Conservation (phyloP, 2,888 invertebrate species). For the Hypena proboscidalis region DNA sequence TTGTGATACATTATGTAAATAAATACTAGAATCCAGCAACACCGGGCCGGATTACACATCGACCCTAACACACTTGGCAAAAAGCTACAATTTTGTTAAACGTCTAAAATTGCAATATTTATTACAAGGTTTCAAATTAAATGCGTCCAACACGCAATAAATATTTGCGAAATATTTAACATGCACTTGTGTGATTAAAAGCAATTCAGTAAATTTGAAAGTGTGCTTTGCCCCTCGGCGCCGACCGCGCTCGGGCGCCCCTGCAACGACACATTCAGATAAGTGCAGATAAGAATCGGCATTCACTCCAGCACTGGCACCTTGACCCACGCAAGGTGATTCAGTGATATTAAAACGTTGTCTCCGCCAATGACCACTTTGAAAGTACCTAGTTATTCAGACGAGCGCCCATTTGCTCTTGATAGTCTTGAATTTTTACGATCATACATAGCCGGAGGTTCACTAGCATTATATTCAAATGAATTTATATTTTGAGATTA, state of each 20-base stretch:
- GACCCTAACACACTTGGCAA: conserved; percentile 12
- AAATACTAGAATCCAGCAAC: not conserved
- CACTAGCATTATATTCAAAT: conserved; percentile 20
- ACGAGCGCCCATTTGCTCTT: conserved; percentile 48
- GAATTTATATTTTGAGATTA: conserved; percentile 11
- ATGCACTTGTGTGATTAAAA: conserved; percentile 18
- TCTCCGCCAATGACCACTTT: conserved; percentile 74
- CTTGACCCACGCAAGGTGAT: conserved; percentile 83
- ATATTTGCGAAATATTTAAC: conserved; percentile 15
- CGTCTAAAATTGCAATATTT: conserved; percentile 1
- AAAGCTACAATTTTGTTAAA: conserved; percentile 4
- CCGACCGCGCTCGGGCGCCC: conserved; percentile 24
- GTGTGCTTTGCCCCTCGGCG: conserved; percentile 30
- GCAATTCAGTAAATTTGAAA: conserved; percentile 41
- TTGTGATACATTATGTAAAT: not conserved
- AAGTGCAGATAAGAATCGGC: conserved; percentile 62
- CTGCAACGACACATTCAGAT: conserved; percentile 47
- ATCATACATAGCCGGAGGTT: conserved; percentile 15
- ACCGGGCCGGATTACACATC: not conserved
- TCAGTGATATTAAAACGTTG: conserved; percentile 75
- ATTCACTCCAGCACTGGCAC: conserved; percentile 76
- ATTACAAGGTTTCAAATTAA: conserved; percentile 1
- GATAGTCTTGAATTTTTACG: conserved; percentile 23
- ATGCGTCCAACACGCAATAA: conserved; percentile 8
- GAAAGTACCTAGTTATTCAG: conserved; percentile 74